Evolutionary conservation across 2,888 invertebrate genomes (phyloP).

Genomic region (Liposcelis brunnea): DNA sequence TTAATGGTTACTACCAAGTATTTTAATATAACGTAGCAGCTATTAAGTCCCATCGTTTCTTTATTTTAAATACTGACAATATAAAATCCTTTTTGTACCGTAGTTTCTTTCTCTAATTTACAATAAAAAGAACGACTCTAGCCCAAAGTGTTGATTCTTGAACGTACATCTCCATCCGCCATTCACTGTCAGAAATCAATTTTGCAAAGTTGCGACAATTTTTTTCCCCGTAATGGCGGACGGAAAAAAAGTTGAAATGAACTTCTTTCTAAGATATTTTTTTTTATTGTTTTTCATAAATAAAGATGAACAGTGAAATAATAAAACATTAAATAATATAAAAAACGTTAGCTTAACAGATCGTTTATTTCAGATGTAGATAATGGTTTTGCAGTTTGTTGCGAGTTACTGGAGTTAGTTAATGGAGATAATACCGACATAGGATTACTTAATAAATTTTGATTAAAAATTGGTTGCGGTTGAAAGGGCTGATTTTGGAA

Average conservation of each 20-base stretch:
- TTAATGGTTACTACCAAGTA: constrained; percentile 53
- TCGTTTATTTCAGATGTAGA: constrained; percentile 24
- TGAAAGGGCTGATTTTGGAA: not conserved
- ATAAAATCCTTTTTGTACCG: constrained; percentile 31
- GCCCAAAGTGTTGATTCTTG: too few species aligned
- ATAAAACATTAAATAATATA: too few species aligned
- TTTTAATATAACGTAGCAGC: constrained; percentile 53
- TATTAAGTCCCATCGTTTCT: constrained; percentile 42
- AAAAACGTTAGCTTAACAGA: constrained; percentile 20
- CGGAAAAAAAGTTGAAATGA: too few species aligned
- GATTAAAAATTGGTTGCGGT: not conserved
- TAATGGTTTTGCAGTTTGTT: constrained; percentile 19
- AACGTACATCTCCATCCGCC: too few species aligned
- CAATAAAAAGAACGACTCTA: not conserved
- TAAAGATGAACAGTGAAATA: too few species aligned
- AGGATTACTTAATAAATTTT: not conserved
- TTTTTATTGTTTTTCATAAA: too few species aligned
- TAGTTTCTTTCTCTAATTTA: constrained; percentile 21
- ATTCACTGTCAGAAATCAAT: not conserved
- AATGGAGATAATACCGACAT: not conserved
- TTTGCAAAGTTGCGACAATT: not conserved
- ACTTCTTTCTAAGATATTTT: too few species aligned
- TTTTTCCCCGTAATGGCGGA: too few species aligned
- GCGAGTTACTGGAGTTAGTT: constrained; percentile 2
- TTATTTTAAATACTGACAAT: not conserved